Evolutionary conservation across 92 coral and sea anemone genomes (phyloP).

Genomic region (Ricordea florida): DNA sequence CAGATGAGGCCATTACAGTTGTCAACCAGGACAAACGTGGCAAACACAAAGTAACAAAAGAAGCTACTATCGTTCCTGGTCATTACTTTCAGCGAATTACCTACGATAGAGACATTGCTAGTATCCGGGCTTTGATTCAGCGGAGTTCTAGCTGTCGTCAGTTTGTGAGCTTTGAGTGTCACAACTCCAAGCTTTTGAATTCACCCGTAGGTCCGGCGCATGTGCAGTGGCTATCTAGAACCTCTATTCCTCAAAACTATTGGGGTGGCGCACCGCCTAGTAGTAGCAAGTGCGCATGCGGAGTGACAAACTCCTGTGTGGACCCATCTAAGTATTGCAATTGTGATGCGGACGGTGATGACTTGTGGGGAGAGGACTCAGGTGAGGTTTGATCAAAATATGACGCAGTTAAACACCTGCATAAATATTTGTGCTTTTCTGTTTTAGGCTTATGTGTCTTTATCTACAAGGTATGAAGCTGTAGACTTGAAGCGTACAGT

Average conservation of each 20-base stretch:
- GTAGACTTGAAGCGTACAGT: no score
- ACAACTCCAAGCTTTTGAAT: conserved; percentile 65
- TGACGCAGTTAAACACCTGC: not conserved
- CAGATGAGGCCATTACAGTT: conserved; percentile 69
- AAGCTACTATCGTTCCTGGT: conserved; percentile 8
- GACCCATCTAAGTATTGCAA: conserved; percentile 80
- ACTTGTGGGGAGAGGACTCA: conserved; percentile 83
- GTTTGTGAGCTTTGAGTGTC: conserved; percentile 80
- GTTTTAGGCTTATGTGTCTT: no score
- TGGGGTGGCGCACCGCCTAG: conserved; percentile 91
- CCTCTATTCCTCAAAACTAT: conserved; percentile 58
- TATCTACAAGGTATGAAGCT: no score
- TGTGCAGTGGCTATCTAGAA: conserved; percentile 82
- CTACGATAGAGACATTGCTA: conserved; percentile 66
- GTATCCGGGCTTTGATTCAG: conserved; percentile 71
- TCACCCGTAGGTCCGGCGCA: conserved; percentile 72
- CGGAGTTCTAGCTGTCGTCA: conserved; percentile 84
- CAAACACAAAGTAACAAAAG: conserved; percentile 32
- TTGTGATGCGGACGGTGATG: conserved; percentile 82
- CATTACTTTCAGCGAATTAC: conserved; percentile 67
- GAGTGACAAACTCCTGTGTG: conserved; percentile 67
- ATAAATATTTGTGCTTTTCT: not conserved
- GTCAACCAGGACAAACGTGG: conserved; percentile 68
- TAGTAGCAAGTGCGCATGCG: conserved; percentile 84
- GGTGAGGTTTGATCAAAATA: conserved; percentile 34